Evolutionary conservation across 1,140 invertebrate genomes (phyloP).

Genomic region (Euura saliciscinereae): DNA sequence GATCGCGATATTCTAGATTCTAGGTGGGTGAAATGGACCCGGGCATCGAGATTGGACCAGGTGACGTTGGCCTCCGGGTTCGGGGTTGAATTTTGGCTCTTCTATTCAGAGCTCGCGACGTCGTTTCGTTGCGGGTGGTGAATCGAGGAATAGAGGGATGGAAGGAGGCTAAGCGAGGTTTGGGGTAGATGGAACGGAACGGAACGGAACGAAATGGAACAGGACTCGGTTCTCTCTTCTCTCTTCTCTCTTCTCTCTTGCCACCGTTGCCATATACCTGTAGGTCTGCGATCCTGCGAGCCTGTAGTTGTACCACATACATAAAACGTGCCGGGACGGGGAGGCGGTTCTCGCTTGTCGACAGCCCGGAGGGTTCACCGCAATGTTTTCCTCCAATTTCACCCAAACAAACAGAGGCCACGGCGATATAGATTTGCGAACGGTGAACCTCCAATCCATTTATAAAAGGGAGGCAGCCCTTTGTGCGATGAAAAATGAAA

Average conservation of each 20-base stretch:
- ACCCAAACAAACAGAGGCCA: conserved; percentile 40
- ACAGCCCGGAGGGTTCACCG: conserved; percentile 29
- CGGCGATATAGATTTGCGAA: conserved; percentile 41
- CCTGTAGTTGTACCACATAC: too few relatives aligned
- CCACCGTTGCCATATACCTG: background rate
- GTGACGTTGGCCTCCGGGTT: background rate
- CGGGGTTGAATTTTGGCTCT: background rate
- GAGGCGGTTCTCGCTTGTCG: background rate
- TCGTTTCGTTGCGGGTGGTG: background rate
- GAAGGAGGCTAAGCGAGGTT: background rate
- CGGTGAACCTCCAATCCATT: conserved; percentile 37
- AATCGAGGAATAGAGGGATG: background rate
- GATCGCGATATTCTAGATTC: too few relatives aligned
- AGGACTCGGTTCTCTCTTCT: background rate
- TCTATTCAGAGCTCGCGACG: conserved; percentile 3
- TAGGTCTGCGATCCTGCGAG: background rate
- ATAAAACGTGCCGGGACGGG: too few relatives aligned
- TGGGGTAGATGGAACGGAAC: conserved; percentile 17
- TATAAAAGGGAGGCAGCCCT: conserved; percentile 37
- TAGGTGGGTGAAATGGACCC: background rate
- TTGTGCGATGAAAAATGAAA: conserved; percentile 39
- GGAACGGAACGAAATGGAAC: conserved; percentile 22
- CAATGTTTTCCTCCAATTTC: conserved; percentile 51
- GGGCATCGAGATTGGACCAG: background rate
- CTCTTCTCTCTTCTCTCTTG: background rate